Base-by-base conservation (phyloP, 2,797 vertebrate genomes). In the Prionace glauca region DNA sequence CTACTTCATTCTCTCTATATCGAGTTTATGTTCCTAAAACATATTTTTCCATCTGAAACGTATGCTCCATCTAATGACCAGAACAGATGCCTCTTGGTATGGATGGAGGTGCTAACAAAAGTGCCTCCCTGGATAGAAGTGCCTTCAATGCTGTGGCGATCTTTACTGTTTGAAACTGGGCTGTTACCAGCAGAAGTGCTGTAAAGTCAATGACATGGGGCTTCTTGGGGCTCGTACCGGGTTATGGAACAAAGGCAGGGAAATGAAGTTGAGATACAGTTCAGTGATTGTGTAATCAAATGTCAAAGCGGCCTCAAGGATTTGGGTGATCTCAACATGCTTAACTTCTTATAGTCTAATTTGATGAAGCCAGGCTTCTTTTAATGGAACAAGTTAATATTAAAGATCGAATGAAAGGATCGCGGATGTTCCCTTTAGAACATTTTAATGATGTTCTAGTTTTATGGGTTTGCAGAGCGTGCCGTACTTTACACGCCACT, bases 401-500 rank as follows among this genome's bases (percentile, higher is more conserved):
- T 60, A 29, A 62, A 62, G 56, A 62, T 62, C 20, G 50, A 90
- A 90, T 18, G 16, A 90, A 32, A 62, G 14, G 87, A n/a, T 1
- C 7, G 36, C 0, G 69, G 90, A 9, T 69, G 90, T 92, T 69
- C 36, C n/a, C 65, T 69, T 62, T 18, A n/a, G 32, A 62, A 62
- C 32, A n/a, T 69, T 92, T 92, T 69, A 24, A 67, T 26, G 69
- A 65, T 69, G n/a, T 67, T 92, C n/a, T n/a, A 92, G 36, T 92
- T 92, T 92, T 41, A 69, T 41, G 41, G n/a, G 62, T 92, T 92
- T 41, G 3, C 90, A 92, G 90, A 92, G 41, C 67, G 90, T 92
- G 90, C n/a, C 11, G 65, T 69, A 69, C n/a, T 92, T 92, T 26
- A 92, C n/a, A 92, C 62, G n/a, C 36, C 90, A 92, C 65, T 41